These are phyloP conservation scores for Gastracanthus pulcherrimus DNA, from an alignment of 2,888 invertebrate species.

Conservation along the genomic window DNA sequence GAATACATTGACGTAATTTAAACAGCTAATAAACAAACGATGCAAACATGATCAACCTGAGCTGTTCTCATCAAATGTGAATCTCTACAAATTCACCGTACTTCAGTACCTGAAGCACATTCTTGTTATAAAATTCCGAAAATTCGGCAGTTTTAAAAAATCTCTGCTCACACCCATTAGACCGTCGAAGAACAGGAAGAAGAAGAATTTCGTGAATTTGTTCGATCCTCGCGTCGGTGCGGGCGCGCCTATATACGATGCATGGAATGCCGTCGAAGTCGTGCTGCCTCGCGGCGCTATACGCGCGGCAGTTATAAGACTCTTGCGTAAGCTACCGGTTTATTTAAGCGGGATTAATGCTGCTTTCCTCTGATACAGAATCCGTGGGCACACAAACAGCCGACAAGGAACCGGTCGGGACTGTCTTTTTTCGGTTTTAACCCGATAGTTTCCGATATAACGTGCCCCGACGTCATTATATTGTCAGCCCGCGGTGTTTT, in stretches of 20 bases:
- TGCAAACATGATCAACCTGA: too few relatives aligned
- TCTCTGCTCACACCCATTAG: too few relatives aligned
- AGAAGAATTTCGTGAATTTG: neutral
- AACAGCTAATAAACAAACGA: too few relatives aligned
- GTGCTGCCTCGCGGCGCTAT: neutral
- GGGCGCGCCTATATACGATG: neutral
- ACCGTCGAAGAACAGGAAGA: too few relatives aligned
- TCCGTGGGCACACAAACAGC: neutral
- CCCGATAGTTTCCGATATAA: neutral
- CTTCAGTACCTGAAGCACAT: too few relatives aligned
- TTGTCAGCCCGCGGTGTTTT: too few relatives aligned
- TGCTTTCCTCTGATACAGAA: constrained; percentile 30
- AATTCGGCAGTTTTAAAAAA: too few relatives aligned
- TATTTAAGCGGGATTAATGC: constrained; percentile 27
- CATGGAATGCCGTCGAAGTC: constrained; percentile 37
- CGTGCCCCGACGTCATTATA: neutral
- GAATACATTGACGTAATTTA: too few relatives aligned
- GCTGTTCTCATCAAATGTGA: too few relatives aligned
- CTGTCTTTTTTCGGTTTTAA: neutral
- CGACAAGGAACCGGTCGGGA: neutral
- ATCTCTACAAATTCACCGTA: too few relatives aligned
- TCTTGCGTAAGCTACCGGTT: constrained; percentile 51
- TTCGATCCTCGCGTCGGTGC: neutral
- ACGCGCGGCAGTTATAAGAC: neutral
- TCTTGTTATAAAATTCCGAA: too few relatives aligned